Evolutionary conservation across 2,888 invertebrate species (phyloP).

Genomic region (Hirtodrosophila alboralis): DNA sequence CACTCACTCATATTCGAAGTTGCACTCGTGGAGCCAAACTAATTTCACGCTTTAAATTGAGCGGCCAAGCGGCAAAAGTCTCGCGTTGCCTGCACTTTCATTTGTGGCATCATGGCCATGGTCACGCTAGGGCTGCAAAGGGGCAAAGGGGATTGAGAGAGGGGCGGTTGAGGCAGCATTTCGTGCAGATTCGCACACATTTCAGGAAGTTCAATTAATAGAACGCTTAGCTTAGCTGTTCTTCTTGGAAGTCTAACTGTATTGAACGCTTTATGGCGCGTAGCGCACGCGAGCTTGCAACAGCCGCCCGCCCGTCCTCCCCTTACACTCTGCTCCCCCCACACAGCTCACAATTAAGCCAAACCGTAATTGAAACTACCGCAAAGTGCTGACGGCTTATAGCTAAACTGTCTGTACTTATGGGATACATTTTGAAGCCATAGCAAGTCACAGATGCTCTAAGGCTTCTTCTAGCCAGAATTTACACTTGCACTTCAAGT

Average conservation of each 20-base stretch:
- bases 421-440: conserved; percentile 55
- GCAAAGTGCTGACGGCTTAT: conserved; percentile 54
- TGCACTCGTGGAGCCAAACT: conserved; percentile 35
- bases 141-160: neutral
- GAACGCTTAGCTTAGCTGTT: conserved; percentile 64
- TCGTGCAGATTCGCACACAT: too few relatives aligned
- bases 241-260: conserved; percentile 74
- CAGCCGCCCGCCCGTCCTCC: neutral
- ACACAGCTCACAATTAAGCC: conserved; percentile 60
- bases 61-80: conserved; percentile 74
- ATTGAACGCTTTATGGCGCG: conserved; percentile 79
- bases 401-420: conserved; percentile 57
- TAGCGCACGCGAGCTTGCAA: conserved; percentile 64
- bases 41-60: conserved; percentile 83
- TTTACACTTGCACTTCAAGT: conserved; percentile 2
- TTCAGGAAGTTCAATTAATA: conserved; percentile 82
- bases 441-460: conserved; percentile 34
- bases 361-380: conserved; percentile 77
- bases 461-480: conserved; percentile 29
- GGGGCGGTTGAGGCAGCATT: too few relatives aligned
- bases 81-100: conserved; percentile 55
- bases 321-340: neutral
- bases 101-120: conserved; percentile 48
- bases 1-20: conserved; percentile 4
- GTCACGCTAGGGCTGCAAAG: conserved; percentile 26